Conservation (phyloP, 2,113 vertebrate genomes). For the Parotia lawesii region DNA sequence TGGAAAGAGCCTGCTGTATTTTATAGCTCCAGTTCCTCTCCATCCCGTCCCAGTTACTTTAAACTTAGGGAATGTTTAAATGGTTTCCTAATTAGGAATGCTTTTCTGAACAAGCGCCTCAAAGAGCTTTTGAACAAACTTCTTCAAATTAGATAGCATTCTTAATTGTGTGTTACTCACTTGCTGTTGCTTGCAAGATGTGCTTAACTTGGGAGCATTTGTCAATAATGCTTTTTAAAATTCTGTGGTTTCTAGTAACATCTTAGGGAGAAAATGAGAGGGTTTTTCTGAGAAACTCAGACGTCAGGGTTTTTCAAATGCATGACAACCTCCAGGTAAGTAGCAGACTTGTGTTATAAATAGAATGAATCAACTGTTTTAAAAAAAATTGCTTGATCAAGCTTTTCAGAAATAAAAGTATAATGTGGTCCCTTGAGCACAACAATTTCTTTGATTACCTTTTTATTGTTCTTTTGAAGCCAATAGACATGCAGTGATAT, state of each 20-base stretch:
- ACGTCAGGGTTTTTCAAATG: not conserved
- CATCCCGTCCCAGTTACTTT: not conserved
- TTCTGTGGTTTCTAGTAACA: not conserved
- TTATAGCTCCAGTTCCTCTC: not conserved
- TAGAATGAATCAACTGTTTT: conserved; percentile 5
- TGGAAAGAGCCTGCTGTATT: not conserved
- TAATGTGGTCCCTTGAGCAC: conserved; percentile 39
- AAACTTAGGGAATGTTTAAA: not conserved
- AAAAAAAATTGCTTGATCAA: conserved; percentile 45
- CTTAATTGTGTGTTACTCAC: not conserved
- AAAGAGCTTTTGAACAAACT: not conserved
- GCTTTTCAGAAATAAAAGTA: conserved; percentile 45
- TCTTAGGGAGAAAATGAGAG: not conserved
- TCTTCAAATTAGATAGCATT: not conserved
- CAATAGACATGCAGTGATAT: conserved; percentile 9
- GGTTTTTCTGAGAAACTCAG: not conserved
- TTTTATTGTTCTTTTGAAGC: conserved; percentile 58
- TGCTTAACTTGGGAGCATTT: not conserved
- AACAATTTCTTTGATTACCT: conserved; percentile 57
- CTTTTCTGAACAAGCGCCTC: not conserved
- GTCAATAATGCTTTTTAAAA: not conserved
- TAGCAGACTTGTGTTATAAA: conserved; percentile 26
- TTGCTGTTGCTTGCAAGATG: not conserved
- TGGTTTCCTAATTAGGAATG: not conserved
- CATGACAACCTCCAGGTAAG: conserved; percentile 38